Conservation (phyloP, 2,797 vertebrate species). For the Darevskia mixta region DNA sequence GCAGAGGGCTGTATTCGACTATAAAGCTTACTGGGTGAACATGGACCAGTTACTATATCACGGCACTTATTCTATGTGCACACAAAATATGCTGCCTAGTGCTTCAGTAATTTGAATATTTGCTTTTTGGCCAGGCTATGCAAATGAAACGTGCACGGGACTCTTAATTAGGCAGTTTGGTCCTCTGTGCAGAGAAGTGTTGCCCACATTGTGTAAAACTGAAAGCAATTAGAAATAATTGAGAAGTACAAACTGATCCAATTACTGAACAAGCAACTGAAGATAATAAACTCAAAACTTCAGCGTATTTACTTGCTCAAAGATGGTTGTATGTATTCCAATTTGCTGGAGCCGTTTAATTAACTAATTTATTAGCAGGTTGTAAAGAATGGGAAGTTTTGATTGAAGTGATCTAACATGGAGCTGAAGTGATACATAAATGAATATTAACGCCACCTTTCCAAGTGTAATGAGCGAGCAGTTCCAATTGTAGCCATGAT, state of each 20-base stretch:
- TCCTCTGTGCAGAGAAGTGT: constrained; percentile 34
- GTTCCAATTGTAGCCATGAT: neutral
- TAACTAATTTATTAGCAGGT: constrained; percentile 61
- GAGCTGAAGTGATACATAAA: constrained; percentile 9
- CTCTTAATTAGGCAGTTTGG: constrained; percentile 26
- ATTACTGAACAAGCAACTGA: constrained; percentile 33
- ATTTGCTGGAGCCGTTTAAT: constrained; percentile 53
- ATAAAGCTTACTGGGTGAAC: too few species aligned
- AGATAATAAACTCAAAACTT: constrained; percentile 45
- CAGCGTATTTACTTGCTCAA: constrained; percentile 57
- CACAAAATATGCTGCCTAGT: neutral
- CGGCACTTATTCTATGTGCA: too few species aligned
- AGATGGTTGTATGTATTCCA: constrained; percentile 52
- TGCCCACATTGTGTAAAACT: constrained; percentile 23
- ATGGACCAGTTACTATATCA: too few species aligned
- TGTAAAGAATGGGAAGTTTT: constrained; percentile 61
- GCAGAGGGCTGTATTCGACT: too few species aligned
- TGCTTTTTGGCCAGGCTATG: neutral
- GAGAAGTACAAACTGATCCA: constrained; percentile 24
- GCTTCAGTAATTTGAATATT: neutral
- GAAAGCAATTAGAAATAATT: constrained; percentile 45
- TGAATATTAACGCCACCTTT: constrained; percentile 25
- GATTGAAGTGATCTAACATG: constrained; percentile 6
- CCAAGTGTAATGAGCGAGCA: neutral
- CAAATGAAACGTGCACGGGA: neutral